phyloP scores from a whole-genome alignment of 2,888 invertebrate genomes.

The Coleophora deauratella region DNA sequence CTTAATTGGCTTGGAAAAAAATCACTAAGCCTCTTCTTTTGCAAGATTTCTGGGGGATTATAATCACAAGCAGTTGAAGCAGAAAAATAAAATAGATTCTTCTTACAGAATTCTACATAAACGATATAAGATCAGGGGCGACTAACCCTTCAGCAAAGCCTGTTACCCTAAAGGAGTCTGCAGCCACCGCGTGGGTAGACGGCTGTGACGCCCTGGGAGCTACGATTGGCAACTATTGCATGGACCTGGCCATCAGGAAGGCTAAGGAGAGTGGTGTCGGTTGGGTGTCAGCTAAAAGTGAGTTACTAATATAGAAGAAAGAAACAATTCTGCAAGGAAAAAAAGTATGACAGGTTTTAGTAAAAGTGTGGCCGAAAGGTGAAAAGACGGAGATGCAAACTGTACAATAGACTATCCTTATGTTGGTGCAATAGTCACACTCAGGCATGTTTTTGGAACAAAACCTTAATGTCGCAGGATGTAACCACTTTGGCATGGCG shows the following conservation, averaged over 20 bases:
- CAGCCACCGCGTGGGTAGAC: constrained; percentile 82
- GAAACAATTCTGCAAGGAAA: background rate
- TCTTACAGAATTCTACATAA: constrained; percentile 86
- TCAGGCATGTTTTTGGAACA: no score
- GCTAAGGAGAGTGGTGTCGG: constrained; percentile 86
- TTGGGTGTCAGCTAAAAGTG: constrained; percentile 84
- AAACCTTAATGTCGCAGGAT: constrained; percentile 58
- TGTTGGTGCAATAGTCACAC: no score
- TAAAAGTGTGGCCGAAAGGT: no score
- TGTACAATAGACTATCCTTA: no score
- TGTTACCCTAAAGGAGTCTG: constrained; percentile 78
- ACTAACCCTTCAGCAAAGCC: constrained; percentile 77
- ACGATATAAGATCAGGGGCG: constrained; percentile 78
- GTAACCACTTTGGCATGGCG: constrained; percentile 93
- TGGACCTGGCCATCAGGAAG: constrained; percentile 87
- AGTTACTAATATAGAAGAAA: no score
- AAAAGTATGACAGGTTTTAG: no score
- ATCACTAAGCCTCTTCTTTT: no score
- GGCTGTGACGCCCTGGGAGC: constrained; percentile 87
- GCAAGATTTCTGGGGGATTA: no score
- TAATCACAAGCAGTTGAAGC: no score
- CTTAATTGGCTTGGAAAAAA: no score
- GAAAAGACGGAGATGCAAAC: no score
- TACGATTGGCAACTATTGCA: constrained; percentile 84
- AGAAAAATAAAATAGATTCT: no score